Conservation (phyloP, 2,797 vertebrate species). For the Myotis myotis region DNA sequence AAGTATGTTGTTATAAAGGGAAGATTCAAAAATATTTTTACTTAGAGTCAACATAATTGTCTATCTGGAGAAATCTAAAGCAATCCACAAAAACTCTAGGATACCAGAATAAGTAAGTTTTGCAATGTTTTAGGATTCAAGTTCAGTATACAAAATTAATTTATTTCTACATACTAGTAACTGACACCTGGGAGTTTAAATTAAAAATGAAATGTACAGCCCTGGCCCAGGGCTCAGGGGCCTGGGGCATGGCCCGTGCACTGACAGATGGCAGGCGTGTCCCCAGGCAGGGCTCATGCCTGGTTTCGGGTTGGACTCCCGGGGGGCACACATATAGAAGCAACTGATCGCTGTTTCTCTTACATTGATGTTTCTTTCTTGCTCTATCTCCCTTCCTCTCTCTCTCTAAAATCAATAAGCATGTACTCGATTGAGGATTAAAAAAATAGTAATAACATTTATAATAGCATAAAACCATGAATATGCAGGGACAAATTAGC, state of each 20-base stretch:
- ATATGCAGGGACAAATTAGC: not conserved
- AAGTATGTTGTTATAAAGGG: not conserved
- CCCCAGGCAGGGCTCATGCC: too few species aligned
- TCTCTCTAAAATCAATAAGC: too few species aligned
- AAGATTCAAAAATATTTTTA: not conserved
- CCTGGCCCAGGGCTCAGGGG: too few species aligned
- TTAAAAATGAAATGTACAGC: not conserved
- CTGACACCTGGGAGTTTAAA: not conserved
- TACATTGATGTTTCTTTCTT: too few species aligned
- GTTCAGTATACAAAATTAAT: not conserved
- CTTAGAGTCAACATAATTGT: not conserved
- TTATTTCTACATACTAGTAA: constrained; percentile 13
- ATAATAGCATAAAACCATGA: not conserved
- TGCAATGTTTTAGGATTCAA: not conserved
- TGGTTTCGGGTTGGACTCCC: not conserved
- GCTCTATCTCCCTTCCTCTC: too few species aligned
- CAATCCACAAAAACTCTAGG: not conserved
- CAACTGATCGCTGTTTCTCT: too few species aligned
- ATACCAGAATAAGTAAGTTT: not conserved
- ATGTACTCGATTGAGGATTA: too few species aligned
- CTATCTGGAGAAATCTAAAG: not conserved
- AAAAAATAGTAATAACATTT: not conserved
- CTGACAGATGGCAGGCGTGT: too few species aligned
- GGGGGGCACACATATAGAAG: too few species aligned
- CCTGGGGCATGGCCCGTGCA: not conserved